A percentile compares a stretch with the other conserved stretches of the same genome.
Conservation (phyloP, 2,888 invertebrate genomes). For the Halocaridina rubra region DNA sequence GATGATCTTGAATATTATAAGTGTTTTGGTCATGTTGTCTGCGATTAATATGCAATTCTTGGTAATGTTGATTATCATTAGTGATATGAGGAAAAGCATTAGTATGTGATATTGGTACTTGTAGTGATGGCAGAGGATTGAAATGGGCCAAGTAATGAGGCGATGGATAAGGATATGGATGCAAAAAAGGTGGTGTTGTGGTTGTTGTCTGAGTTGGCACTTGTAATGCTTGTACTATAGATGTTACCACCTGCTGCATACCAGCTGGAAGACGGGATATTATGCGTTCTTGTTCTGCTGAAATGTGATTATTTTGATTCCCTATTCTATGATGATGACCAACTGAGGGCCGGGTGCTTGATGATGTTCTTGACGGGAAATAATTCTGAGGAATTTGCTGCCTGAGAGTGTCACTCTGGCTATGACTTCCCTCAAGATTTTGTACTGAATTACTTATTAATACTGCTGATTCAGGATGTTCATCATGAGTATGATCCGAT, state of each 20-base stretch:
- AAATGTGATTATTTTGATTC: too few relatives aligned
- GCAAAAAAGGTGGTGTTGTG: background rate
- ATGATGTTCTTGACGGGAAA: background rate
- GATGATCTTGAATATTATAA: background rate
- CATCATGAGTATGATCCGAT: too few relatives aligned
- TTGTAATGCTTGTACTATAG: conserved; percentile 23
- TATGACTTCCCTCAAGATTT: too few relatives aligned
- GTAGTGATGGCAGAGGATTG: too few relatives aligned
- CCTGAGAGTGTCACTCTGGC: background rate
- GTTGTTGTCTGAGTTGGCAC: background rate
- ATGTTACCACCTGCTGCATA: conserved; percentile 8
- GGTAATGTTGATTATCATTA: too few relatives aligned
- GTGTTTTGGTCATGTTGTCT: background rate
- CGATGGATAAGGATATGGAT: conserved; percentile 9
- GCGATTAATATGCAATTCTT: too few relatives aligned
- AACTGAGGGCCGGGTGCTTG: background rate
- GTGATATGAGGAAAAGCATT: too few relatives aligned
- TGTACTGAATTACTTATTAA: too few relatives aligned
- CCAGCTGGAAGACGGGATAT: conserved; percentile 20
- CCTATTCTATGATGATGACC: background rate
- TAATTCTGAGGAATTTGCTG: background rate
- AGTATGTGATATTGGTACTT: too few relatives aligned
- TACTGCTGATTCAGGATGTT: too few relatives aligned
- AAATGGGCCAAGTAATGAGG: background rate
- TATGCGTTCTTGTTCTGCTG: conserved; percentile 2